A percentile compares a stretch with the other conserved stretches of the same genome.
Conservation (phyloP, 2,888 invertebrate genomes). For the Elysia crispata region DNA sequence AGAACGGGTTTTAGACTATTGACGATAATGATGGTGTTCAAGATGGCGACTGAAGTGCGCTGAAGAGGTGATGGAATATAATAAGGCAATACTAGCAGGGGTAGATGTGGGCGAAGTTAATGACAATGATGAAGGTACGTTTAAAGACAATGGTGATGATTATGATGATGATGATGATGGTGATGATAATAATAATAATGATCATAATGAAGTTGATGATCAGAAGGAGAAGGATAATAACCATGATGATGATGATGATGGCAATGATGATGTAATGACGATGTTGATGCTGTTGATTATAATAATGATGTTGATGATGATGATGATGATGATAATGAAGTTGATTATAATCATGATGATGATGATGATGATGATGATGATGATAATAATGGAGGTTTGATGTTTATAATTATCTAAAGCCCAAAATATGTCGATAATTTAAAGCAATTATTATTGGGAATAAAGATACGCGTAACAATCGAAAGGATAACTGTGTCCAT, state of each 20-base stretch:
- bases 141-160: constrained; percentile 16
- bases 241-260: constrained; percentile 11
- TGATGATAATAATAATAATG: constrained; percentile 12
- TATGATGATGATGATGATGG: constrained; percentile 12
- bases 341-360: constrained; percentile 6
- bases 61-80: no score
- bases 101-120: no score
- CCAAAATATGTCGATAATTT: no score
- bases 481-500: no score
- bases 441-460: no score
- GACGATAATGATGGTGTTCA: no score
- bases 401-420: no score
- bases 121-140: not conserved
- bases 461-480: no score
- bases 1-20: no score
- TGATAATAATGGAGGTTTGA: not conserved
- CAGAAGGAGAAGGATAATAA: no score
- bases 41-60: no score
- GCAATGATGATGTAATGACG: not conserved
- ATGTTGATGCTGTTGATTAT: constrained; percentile 11
- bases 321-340: constrained; percentile 19
- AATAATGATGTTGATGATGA: not conserved
- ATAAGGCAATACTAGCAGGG: no score
- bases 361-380: constrained; percentile 25
- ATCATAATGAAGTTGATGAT: constrained; percentile 12